These are phyloP conservation scores for Cheilosia impressa DNA, from an alignment of 2,888 invertebrate species.

Conservation along the genomic window DNA sequence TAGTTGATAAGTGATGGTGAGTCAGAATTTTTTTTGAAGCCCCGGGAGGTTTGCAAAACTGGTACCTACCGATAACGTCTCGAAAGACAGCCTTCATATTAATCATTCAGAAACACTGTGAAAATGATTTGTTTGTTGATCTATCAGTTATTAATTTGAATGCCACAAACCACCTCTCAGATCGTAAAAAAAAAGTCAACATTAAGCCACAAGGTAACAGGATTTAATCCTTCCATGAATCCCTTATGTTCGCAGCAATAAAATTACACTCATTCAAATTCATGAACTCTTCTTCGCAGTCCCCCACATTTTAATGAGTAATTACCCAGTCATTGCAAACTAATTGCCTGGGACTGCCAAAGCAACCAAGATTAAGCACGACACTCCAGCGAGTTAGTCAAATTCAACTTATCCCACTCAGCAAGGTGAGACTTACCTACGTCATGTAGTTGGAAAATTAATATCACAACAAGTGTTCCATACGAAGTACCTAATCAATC, in stretches of 20 bases:
- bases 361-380: not conserved
- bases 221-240: not conserved
- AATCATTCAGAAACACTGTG: no score
- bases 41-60: no score
- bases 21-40: no score
- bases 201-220: not conserved
- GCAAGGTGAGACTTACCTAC: not conserved
- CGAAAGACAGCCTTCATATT: no score
- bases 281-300: not conserved
- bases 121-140: no score
- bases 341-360: not conserved
- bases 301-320: not conserved
- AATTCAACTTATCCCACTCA: not conserved
- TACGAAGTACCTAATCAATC: conserved; percentile 56
- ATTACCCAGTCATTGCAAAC: not conserved
- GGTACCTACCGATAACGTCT: no score
- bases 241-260: no score
- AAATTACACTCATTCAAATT: not conserved
- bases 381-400: not conserved
- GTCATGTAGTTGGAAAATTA: conserved; percentile 30
- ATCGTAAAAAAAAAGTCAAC: no score
- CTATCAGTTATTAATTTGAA: no score
- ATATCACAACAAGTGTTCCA: conserved; percentile 61
- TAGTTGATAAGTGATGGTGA: no score
- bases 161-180: no score